Evolutionary conservation across 2,113 vertebrate species (phyloP), one percentile per base, ranked within the genome.

Genomic region (Chaenogobius annularis): DNA sequence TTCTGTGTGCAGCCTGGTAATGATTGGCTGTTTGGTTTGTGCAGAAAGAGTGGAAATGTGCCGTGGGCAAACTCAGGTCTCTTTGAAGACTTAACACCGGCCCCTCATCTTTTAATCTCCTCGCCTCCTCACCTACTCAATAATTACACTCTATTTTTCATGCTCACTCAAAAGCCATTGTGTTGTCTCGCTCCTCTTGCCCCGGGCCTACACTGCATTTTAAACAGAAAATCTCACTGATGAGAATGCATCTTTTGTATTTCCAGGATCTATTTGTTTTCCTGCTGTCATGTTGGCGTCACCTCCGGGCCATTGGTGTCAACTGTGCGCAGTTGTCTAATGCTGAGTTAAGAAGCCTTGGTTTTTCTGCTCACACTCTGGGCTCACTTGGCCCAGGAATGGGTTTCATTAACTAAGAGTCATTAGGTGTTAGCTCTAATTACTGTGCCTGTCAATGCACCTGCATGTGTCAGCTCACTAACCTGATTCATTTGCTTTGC

Each of bases 361-460:
- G 43, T 81, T 69, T 66, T 68, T 62, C 70, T 67, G 89, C 90
- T 91, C 90, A 92, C 92, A 86, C 93, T 94, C 92, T 92, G 93
- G 93, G 91, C 94, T 94, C 93, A 85, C 91, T 95, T 93, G 93
- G 93, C 90, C 92, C 94, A 93, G 91, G 93, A 96, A 94, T 93
- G 92, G 95, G 94, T 95, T 94, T 94, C 95, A 96, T 97, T 97
- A 98, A 95, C 93, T 92, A 94, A 95, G 94, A 96, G 95, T 96
- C 96, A 96, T 96, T 97, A 95, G 96, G 95, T 93, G 95, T 95
- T 95, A 94, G 95, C 94, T 94, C 94, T 97, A 97, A 98, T 98
- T 97, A 96, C 93, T 89, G 88, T 84, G 75, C 90, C 93, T 94
- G 93, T 94, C 94, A 92, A 93, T 95, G 95, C 92, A 92, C 94